Base-by-base conservation (phyloP, 2,113 vertebrate species). In the Calidris pygmaea region DNA sequence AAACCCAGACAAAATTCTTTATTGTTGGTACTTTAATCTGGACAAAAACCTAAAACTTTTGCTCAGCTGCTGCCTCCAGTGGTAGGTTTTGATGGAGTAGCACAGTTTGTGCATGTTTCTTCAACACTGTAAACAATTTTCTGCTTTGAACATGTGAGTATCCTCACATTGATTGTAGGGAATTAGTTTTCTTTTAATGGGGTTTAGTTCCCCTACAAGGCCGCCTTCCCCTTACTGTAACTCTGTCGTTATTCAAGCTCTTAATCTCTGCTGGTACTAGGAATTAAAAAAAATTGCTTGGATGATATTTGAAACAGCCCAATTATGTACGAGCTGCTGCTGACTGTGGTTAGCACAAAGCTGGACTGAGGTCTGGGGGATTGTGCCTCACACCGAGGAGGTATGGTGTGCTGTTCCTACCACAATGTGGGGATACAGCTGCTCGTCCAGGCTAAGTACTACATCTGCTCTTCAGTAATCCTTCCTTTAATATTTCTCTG, bases 391-490 rank as follows among this genome's bases (percentile, higher is more conserved):
- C 2, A 20, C 19, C 1, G 1, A n/a, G 32, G 26, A 63, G 76
- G 16, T 19, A 18, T 8, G 45, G 20, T 16, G 24, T 0, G 1
- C 18, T 23, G 17, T 0, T 52, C n/a, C 27, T 82, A 41, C 14
- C 56, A 7, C 16, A 47, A 3, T 0, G 3, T 14, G 27, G 48
- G 60, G 27, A 24, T 35, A 16, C 30, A 17, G 35, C 63, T 73
- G 35, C 67, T 3, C 6, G 6, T 8, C 62, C 24, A 7, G 0
- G 2, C 5, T 23, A 45, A 37, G 32, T 20, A 26, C 35, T 82
- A 3, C 7, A 14, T 52, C 45, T 32, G 6, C 43, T 56, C 22
- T 6, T 58, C 26, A 70, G 17, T 19, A 56, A 59, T 37, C 16
- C 1, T 68, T 87, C 47, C 22, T 30, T 10, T 73, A 53, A 22